phyloP scores from a whole-genome alignment of 2,113 vertebrate genomes.

The Mormoops blainvillei region DNA sequence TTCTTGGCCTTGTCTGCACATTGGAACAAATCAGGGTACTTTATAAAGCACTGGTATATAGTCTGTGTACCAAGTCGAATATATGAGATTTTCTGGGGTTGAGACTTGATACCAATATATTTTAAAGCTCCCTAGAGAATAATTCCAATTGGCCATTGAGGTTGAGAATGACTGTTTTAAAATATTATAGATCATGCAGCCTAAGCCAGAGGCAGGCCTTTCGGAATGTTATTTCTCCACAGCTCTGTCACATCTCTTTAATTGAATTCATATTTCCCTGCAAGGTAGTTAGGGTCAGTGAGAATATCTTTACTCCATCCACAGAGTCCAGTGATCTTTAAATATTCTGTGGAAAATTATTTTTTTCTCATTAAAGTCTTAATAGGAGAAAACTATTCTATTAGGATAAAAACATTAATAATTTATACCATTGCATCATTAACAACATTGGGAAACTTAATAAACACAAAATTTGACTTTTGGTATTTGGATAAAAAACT shows the following conservation, averaged over 20 bases:
- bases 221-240: background rate
- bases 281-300: background rate
- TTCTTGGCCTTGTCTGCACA: background rate
- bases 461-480: background rate
- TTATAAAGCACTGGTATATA: background rate
- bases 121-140: background rate
- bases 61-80: background rate
- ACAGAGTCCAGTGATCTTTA: background rate
- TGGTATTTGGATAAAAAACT: background rate
- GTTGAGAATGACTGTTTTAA: background rate
- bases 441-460: background rate
- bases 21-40: background rate
- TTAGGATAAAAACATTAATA: background rate
- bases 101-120: background rate
- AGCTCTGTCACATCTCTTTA: background rate
- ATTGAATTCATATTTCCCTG: background rate
- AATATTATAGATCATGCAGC: background rate
- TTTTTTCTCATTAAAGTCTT: background rate
- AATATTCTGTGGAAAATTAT: background rate
- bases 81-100: background rate
- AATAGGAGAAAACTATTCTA: background rate
- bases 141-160: background rate
- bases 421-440: background rate
- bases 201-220: background rate
- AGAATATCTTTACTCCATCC: background rate